Evolutionary conservation across 1,140 invertebrate species (phyloP).

Genomic region (Scaptomyza montana): DNA sequence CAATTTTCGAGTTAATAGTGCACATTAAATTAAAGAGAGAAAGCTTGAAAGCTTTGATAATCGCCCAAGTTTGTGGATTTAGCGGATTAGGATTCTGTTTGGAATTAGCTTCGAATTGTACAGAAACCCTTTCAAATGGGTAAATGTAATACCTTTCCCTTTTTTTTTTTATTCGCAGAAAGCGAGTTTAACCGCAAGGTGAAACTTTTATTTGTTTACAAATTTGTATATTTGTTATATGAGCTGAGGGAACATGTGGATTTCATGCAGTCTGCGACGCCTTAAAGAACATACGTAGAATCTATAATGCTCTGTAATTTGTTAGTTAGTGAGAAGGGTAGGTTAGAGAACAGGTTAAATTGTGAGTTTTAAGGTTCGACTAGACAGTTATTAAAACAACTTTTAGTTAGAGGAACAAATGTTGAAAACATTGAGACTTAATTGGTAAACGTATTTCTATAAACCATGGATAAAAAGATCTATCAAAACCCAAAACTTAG

Average conservation of each 20-base stretch:
- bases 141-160: conserved; percentile 61
- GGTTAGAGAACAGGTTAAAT: neutral
- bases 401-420: no score
- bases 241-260: conserved; percentile 10
- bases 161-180: conserved; percentile 3
- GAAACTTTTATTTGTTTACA: conserved; percentile 56
- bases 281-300: neutral
- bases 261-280: no score
- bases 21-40: conserved; percentile 41
- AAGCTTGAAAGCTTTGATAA: conserved; percentile 50
- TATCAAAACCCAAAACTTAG: no score
- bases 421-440: no score
- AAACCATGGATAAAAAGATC: no score
- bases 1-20: conserved; percentile 42
- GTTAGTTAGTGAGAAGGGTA: neutral
- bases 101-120: neutral
- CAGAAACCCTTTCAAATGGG: conserved; percentile 38
- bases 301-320: conserved; percentile 16
- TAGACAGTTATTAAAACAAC: no score
- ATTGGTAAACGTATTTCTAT: no score
- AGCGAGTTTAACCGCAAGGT: conserved; percentile 30
- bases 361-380: no score
- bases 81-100: conserved; percentile 5
- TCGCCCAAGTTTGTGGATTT: conserved; percentile 39
- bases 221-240: conserved; percentile 13